Base-by-base conservation (phyloP, 1,140 invertebrate species). In the Nymphalis io region DNA sequence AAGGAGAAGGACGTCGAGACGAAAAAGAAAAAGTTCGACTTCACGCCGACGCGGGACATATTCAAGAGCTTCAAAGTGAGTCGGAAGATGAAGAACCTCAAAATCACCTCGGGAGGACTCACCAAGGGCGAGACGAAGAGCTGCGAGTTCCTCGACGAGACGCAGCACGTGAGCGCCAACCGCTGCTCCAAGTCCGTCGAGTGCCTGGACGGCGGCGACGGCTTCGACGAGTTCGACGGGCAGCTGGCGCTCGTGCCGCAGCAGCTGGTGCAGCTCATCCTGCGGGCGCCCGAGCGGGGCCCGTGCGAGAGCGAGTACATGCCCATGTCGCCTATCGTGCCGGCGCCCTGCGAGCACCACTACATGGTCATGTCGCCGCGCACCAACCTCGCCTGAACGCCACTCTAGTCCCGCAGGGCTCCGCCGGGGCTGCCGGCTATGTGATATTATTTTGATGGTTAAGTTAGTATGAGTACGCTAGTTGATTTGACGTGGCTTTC, bases 41-140 rank as follows among this genome's bases (percentile, higher is more conserved):
- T 90, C 80, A 83, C 65, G n/a, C 89, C 89, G n/a, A 84, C 86
- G 0, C 63, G 85, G 11, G 86, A 91, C 62, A 91, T 91, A 64
- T 89, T 91, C 80, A 88, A 86, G 63, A 91, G 83, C 67, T 91
- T 91, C 79, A 83, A 83, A 55, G 87, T 91, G n/a, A 83, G 82
- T 23, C 74, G 84, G 23, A 88, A 88, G 68, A 84, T 88, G 83
- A 89, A 89, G 58, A 82, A 80, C 51, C 68, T 88, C 84, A 90
- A 67, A 72, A 76, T 5, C 44, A 65, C 46, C 67, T 59, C 78
- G 12, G 66, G 42, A 1, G 46, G 38, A 11, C 78, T 88, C 0
- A 60, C 64, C 23, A 87, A 88, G 27, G 82, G 80, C 18, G 88
- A 89, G 68, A 83, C 86, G 0, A 89, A 89, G 57, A 89, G 87